A percentile compares a stretch with the other conserved stretches of the same genome.
phyloP scores from a whole-genome alignment of 2,888 invertebrate species.

The Atherix ibis region DNA sequence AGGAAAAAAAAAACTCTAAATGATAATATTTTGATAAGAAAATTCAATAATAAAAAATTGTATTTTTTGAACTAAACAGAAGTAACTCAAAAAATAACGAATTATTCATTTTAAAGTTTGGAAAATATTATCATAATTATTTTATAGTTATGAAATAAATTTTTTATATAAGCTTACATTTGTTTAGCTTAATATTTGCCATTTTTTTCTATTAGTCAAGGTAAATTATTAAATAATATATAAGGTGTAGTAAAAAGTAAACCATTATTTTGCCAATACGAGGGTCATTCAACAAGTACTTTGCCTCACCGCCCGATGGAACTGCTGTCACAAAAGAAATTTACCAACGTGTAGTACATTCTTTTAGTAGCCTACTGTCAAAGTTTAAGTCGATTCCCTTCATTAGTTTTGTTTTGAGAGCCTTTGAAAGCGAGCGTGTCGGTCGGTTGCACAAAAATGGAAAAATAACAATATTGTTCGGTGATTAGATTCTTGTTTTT shows the following conservation, averaged over 20 bases:
- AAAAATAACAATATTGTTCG: slow-evolving; percentile 10
- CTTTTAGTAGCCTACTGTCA: slow-evolving; percentile 2
- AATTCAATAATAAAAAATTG: too few species aligned
- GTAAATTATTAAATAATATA: too few species aligned
- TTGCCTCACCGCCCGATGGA: slow-evolving; percentile 3
- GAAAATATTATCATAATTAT: too few species aligned
- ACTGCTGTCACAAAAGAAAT: slow-evolving; percentile 2
- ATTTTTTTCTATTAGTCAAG: background rate
- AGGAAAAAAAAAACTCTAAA: too few species aligned
- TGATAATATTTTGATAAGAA: too few species aligned
- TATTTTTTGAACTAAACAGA: too few species aligned
- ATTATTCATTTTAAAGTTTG: too few species aligned
- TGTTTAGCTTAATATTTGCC: background rate
- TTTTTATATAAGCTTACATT: background rate
- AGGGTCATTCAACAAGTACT: slow-evolving; percentile 4
- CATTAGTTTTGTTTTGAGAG: slow-evolving; percentile 12
- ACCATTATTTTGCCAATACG: too few species aligned
- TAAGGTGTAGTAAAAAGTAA: too few species aligned
- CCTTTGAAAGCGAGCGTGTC: slow-evolving; percentile 11
- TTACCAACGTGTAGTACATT: slow-evolving; percentile 7
- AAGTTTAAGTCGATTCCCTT: slow-evolving; percentile 3
- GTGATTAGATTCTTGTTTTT: slow-evolving; percentile 8
- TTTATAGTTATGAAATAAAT: too few species aligned
- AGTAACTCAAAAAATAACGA: too few species aligned
- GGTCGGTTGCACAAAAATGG: slow-evolving; percentile 9